Percentiles rank a stretch among this genome's conserved stretches.
phyloP scores from a whole-genome alignment of 2,888 invertebrate species.

The Barypeithes pellucidus region DNA sequence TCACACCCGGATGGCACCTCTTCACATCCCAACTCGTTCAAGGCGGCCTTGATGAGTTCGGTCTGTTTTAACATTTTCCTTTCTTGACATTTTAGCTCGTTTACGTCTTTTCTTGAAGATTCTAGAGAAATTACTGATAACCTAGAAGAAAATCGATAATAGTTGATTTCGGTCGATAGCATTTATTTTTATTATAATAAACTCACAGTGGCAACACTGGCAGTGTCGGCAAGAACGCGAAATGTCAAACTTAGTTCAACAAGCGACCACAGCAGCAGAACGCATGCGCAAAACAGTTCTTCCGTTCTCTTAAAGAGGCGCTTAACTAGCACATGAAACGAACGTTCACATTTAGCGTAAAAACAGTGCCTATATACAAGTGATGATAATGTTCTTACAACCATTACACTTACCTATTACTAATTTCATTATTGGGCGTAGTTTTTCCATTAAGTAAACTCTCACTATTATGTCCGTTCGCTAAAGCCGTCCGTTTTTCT shows the following conservation, averaged over 20 bases:
- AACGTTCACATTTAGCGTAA: too few species aligned
- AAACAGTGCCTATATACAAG: background rate
- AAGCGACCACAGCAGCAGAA: too few species aligned
- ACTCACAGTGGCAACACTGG: too few species aligned
- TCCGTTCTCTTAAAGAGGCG: too few species aligned
- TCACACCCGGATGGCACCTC: constrained; percentile 87
- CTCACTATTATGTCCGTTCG: constrained; percentile 59
- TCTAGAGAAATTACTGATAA: constrained; percentile 60
- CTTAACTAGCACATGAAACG: too few species aligned
- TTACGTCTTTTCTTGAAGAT: constrained; percentile 77
- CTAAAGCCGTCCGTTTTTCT: constrained; percentile 73
- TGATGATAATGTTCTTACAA: background rate
- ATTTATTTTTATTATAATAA: too few species aligned
- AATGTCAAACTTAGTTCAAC: too few species aligned
- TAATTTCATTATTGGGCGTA: constrained; percentile 62
- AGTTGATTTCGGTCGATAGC: too few species aligned
- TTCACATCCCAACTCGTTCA: constrained; percentile 90
- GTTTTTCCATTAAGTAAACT: constrained; percentile 67
- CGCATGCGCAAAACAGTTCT: too few species aligned
- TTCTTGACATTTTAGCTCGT: constrained; percentile 87
- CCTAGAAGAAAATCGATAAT: too few species aligned
- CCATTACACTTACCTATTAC: constrained; percentile 65
- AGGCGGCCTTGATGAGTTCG: constrained; percentile 87
- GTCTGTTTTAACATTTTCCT: constrained; percentile 87
- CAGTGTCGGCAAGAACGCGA: too few species aligned